These are phyloP conservation scores for Acrocera orbiculus DNA, from an alignment of 2,888 invertebrate genomes.

Conservation along the genomic window DNA sequence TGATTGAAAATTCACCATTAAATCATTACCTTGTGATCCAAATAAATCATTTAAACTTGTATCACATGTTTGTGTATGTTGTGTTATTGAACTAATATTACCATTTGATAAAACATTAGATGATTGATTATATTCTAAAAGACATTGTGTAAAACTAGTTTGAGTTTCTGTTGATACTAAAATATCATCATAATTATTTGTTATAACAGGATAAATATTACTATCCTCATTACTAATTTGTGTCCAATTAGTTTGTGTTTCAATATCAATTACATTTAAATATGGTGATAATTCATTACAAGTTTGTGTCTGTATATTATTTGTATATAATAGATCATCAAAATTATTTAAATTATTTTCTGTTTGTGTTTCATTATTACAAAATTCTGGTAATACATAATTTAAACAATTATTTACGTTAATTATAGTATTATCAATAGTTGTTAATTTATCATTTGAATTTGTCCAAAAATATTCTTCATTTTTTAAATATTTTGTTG, in stretches of 20 bases:
- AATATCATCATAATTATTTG: constrained; percentile 29
- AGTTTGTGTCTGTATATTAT: constrained; percentile 32
- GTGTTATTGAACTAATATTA: constrained; percentile 19
- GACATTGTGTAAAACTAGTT: constrained; percentile 28
- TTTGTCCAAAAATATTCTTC: no score
- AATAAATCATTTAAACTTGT: constrained; percentile 23
- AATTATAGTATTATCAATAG: no score
- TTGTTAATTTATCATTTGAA: no score
- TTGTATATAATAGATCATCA: constrained; percentile 27
- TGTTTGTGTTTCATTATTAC: constrained; percentile 40
- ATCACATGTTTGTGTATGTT: constrained; percentile 28
- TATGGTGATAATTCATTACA: constrained; percentile 38
- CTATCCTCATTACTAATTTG: constrained; percentile 8
- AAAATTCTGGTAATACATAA: constrained; percentile 19
- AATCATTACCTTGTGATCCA: constrained; percentile 20
- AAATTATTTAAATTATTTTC: constrained; percentile 27
- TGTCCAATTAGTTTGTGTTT: constrained; percentile 45
- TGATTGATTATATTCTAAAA: constrained; percentile 15
- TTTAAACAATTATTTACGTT: constrained; percentile 7
- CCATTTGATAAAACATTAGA: constrained; percentile 10
- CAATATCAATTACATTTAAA: constrained; percentile 40
- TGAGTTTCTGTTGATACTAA: constrained; percentile 43
- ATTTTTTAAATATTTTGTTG: no score
- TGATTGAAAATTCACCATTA: constrained; percentile 22
- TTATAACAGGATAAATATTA: constrained; percentile 4